phyloP scores from a whole-genome alignment of 1,140 invertebrate genomes.

The Spodoptera frugiperda region DNA sequence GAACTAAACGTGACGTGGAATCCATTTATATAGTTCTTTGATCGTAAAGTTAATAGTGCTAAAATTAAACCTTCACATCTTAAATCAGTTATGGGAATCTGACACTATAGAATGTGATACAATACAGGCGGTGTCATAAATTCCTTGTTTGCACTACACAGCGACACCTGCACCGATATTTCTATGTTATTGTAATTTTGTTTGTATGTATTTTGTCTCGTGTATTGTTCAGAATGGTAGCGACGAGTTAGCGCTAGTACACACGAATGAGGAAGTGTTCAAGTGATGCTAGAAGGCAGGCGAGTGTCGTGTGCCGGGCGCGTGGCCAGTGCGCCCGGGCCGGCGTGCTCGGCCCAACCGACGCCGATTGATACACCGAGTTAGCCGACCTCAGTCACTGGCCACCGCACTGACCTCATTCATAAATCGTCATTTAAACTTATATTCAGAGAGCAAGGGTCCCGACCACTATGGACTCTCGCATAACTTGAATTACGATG shows the following conservation, averaged over 20 bases:
- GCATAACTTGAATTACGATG: conserved; percentile 33
- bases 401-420: conserved; percentile 75
- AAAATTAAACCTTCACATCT: conserved; percentile 27
- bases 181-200: not conserved
- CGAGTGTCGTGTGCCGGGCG: conserved; percentile 69
- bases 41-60: conserved; percentile 18
- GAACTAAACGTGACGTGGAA: conserved; percentile 29
- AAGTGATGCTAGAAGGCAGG: conserved; percentile 27
- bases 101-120: conserved; percentile 3
- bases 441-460: conserved; percentile 72
- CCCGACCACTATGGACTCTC: conserved; percentile 64
- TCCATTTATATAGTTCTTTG: conserved; percentile 21
- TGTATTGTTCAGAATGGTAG: not conserved
- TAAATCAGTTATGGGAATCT: conserved; percentile 26
- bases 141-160: not conserved
- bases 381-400: conserved; percentile 72
- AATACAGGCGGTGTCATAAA: conserved; percentile 35
- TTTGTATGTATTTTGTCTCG: not conserved
- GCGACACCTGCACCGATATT: not conserved
- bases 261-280: conserved; percentile 50
- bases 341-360: conserved; percentile 45
- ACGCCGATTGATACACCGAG: conserved; percentile 60
- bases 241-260: not conserved
- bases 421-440: conserved; percentile 83
- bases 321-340: conserved; percentile 56